Evolutionary conservation across 37 sponge, comb jelly and placozoan genomes (phyloP).

Genomic region (Spongilla lacustris): DNA sequence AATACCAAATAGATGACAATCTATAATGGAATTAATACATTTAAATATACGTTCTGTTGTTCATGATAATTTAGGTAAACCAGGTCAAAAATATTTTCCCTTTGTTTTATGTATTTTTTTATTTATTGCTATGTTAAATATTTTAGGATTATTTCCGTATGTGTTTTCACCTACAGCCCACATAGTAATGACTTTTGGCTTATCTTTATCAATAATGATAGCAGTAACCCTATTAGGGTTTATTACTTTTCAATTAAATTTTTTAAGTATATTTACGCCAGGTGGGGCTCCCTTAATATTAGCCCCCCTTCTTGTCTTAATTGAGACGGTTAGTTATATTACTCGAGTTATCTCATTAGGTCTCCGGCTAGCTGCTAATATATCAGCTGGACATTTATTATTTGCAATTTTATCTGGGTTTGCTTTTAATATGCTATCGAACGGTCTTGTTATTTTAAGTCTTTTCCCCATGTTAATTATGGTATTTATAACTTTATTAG

Average conservation of each 20-base stretch:
- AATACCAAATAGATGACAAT: conserved; percentile 59
- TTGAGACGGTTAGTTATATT: conserved; percentile 75
- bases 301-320: conserved; percentile 64
- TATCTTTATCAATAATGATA: conserved; percentile 75
- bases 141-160: conserved; percentile 81
- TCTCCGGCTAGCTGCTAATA: conserved; percentile 77
- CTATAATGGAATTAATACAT: conserved; percentile 67
- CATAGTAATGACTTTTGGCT: conserved; percentile 73
- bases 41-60: conserved; percentile 60
- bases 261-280: conserved; percentile 81
- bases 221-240: conserved; percentile 70
- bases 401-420: conserved; percentile 85
- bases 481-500: conserved; percentile 71
- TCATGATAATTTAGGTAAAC: conserved; percentile 67
- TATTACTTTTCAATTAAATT: conserved; percentile 47
- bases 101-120: conserved; percentile 73
- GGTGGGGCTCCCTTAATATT: conserved; percentile 68
- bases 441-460: conserved; percentile 47
- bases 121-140: conserved; percentile 72
- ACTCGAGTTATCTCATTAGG: conserved; percentile 77
- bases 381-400: conserved; percentile 84
- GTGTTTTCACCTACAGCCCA: conserved; percentile 78
- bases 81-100: conserved; percentile 67
- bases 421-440: conserved; percentile 70
- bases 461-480: conserved; percentile 55